These are phyloP conservation scores for Torymus texanus DNA, from an alignment of 2,888 invertebrate genomes.

Conservation along the genomic window DNA sequence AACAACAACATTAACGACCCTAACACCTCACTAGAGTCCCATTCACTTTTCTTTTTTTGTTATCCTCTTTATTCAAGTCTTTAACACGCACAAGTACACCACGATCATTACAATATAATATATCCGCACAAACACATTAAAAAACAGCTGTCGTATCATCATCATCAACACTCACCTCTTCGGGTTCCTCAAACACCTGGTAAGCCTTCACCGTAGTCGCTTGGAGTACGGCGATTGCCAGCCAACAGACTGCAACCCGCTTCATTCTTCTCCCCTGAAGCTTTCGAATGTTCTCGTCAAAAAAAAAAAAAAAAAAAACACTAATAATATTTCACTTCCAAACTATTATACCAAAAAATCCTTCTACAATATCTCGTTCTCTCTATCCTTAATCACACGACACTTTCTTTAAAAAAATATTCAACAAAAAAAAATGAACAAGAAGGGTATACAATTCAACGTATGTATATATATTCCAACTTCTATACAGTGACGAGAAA, in stretches of 20 bases:
- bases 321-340: no score
- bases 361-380: no score
- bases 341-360: no score
- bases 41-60: no score
- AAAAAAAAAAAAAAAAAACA: no score
- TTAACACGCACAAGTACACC: background rate
- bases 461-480: background rate
- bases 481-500: constrained; percentile 34
- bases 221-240: constrained; percentile 27
- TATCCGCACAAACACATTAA: background rate
- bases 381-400: no score
- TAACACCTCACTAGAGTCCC: no score
- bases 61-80: no score
- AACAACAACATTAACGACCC: no score
- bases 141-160: background rate
- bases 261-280: background rate
- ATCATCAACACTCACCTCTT: constrained; percentile 56
- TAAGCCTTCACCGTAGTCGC: constrained; percentile 29
- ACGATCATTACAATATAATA: background rate
- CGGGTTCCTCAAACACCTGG: constrained; percentile 46
- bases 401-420: no score
- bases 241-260: constrained; percentile 35
- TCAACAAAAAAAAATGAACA: background rate
- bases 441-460: background rate
- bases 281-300: no score